Evolutionary conservation across 2,888 invertebrate species (phyloP).

Genomic region (Elysia crispata): DNA sequence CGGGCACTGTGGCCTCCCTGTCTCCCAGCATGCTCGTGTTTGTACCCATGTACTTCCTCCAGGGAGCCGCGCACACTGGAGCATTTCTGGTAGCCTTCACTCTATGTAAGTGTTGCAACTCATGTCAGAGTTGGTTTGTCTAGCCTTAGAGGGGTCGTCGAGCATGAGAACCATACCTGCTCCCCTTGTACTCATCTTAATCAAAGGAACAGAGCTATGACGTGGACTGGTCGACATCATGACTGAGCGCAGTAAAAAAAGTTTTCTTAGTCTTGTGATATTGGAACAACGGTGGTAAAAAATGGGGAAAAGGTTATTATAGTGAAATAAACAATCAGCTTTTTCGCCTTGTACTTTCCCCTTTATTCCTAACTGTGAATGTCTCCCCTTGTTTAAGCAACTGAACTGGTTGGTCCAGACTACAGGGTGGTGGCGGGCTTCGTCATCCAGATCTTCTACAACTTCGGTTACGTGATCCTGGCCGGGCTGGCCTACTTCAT

Average conservation of each 20-base stretch:
- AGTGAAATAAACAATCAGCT: background rate
- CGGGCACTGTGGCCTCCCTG: constrained; percentile 55
- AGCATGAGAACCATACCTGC: too few relatives aligned
- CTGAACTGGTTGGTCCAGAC: constrained; percentile 44
- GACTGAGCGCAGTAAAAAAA: too few relatives aligned
- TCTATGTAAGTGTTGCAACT: constrained; percentile 61
- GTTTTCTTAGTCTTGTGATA: too few relatives aligned
- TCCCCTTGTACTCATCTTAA: too few relatives aligned
- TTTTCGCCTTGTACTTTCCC: background rate
- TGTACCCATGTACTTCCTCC: constrained; percentile 62
- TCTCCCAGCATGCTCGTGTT: constrained; percentile 58
- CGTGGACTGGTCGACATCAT: too few relatives aligned
- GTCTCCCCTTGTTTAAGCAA: background rate
- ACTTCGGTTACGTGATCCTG: constrained; percentile 54
- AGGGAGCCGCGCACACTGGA: constrained; percentile 61
- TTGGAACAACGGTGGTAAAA: background rate
- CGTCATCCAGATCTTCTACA: constrained; percentile 52
- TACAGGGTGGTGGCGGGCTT: constrained; percentile 55
- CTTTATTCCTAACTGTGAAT: background rate
- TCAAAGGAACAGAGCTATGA: too few relatives aligned
- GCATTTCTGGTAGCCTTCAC: constrained; percentile 60
- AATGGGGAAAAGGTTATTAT: background rate
- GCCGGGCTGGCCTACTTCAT: constrained; percentile 54
- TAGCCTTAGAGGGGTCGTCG: too few relatives aligned
- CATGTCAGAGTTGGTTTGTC: too few relatives aligned